These are phyloP conservation scores for Pseudomyrmex pallidus DNA, from an alignment of 1,140 invertebrate species.

Conservation along the genomic window DNA sequence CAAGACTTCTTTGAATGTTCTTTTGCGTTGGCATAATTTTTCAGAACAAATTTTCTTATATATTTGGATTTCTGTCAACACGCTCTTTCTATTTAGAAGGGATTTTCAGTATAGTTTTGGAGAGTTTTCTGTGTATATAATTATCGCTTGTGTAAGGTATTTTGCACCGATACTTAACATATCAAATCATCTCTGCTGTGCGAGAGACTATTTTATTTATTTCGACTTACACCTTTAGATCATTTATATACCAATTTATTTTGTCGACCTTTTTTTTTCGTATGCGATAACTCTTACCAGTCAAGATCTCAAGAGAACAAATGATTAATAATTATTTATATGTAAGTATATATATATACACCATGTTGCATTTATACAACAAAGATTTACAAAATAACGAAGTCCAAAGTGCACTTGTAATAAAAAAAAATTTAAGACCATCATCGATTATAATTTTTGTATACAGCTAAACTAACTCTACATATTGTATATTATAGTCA, in stretches of 20 bases:
- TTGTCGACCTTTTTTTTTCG: constrained; percentile 1
- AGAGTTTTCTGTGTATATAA: neutral
- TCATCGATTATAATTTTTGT: too few species aligned
- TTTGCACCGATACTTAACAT: constrained; percentile 21
- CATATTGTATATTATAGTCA: too few species aligned
- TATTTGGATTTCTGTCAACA: too few species aligned
- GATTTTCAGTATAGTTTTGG: too few species aligned
- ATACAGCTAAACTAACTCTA: too few species aligned
- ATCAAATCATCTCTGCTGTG: constrained; percentile 31
- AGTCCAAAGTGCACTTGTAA: neutral
- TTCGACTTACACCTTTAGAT: constrained; percentile 3
- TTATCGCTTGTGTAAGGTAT: neutral
- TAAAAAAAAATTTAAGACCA: too few species aligned
- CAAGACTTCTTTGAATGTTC: too few species aligned
- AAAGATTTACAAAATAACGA: neutral
- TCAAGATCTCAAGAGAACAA: constrained; percentile 42
- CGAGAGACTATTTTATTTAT: constrained; percentile 30
- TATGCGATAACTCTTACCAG: constrained; percentile 7
- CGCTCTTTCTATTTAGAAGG: too few species aligned
- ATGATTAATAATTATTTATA: constrained; percentile 9
- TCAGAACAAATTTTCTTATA: too few species aligned
- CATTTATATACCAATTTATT: neutral
- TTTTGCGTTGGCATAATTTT: too few species aligned
- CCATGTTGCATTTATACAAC: neutral
- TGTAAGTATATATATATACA: neutral